Evolutionary conservation across 2,888 invertebrate species (phyloP).

Genomic region (Rhogogaster chlorosoma): DNA sequence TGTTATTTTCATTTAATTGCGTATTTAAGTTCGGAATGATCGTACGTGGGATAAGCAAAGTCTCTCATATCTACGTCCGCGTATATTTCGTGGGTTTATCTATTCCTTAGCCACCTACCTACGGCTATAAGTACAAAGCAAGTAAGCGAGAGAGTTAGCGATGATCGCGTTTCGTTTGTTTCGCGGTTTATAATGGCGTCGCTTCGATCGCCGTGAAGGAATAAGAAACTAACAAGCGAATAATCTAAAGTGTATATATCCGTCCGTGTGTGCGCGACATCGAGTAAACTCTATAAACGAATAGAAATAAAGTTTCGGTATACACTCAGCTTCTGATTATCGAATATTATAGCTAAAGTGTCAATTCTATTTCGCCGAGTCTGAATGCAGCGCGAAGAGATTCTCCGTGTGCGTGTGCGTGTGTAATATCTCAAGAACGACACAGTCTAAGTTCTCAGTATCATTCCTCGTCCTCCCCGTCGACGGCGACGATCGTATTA

Average conservation of each 20-base stretch:
- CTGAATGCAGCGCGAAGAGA: no score
- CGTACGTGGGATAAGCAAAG: background rate
- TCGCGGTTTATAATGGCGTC: conserved; percentile 19
- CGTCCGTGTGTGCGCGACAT: no score
- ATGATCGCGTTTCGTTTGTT: background rate
- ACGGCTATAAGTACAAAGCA: background rate
- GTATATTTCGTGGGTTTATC: background rate
- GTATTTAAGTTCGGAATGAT: background rate
- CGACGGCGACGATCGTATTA: background rate
- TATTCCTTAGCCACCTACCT: background rate
- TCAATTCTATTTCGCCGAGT: no score
- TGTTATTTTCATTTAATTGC: background rate
- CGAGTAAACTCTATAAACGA: no score
- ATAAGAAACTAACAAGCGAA: background rate
- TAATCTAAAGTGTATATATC: background rate
- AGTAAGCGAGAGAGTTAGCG: background rate
- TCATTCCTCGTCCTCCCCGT: background rate
- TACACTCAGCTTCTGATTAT: no score
- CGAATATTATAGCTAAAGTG: no score
- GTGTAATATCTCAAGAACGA: no score
- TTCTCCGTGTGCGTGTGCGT: no score
- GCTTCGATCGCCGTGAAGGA: background rate
- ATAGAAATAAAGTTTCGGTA: no score
- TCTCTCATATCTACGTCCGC: background rate
- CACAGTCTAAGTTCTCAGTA: no score